phyloP scores from a whole-genome alignment of 2,888 invertebrate species.

The Caenorhabditis becei region DNA sequence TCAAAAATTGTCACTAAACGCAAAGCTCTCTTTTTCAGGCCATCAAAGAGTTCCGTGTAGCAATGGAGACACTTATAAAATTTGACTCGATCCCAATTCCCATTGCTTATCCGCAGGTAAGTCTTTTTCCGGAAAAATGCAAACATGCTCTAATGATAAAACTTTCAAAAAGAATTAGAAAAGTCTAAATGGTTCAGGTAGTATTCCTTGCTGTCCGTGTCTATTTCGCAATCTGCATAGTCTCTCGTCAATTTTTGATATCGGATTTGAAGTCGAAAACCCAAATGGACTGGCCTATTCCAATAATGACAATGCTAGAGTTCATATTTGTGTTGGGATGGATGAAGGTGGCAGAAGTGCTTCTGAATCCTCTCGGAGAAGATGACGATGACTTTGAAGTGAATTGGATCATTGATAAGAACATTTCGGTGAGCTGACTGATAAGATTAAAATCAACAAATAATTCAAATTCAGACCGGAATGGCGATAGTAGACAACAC shows the following conservation, averaged over 20 bases:
- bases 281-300: constrained; percentile 66
- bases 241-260: constrained; percentile 69
- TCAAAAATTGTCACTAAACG: background rate
- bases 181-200: constrained; percentile 52
- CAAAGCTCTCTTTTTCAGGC: no score
- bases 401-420: constrained; percentile 73
- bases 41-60: constrained; percentile 68
- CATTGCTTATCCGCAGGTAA: constrained; percentile 68
- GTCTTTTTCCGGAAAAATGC: background rate
- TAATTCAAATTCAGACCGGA: constrained; percentile 72
- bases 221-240: constrained; percentile 68
- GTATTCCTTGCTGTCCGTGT: constrained; percentile 71
- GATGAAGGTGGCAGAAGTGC: constrained; percentile 76
- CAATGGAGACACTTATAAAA: constrained; percentile 66
- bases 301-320: constrained; percentile 72
- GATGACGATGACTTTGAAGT: constrained; percentile 80
- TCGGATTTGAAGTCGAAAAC: constrained; percentile 47
- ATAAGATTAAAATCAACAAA: no score
- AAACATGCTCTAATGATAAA: no score
- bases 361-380: constrained; percentile 79
- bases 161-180: background rate
- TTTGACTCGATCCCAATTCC: constrained; percentile 72
- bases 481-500: constrained; percentile 71
- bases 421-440: constrained; percentile 68
- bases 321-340: constrained; percentile 69